phyloP scores from a whole-genome alignment of 2,888 invertebrate species.

The Leistus spinibarbis region DNA sequence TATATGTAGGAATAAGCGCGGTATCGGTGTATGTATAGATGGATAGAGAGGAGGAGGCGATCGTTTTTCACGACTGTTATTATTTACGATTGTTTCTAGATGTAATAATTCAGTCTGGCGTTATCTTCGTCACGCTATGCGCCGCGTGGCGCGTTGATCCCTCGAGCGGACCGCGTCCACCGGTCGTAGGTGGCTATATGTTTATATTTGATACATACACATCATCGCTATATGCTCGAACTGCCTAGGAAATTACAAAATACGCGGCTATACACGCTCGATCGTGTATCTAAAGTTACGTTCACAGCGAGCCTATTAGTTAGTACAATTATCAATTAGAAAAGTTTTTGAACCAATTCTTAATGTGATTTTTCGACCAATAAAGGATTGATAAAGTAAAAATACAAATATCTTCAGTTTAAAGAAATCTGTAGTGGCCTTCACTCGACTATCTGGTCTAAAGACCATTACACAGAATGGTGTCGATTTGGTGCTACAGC shows the following conservation, averaged over 20 bases:
- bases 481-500: too few relatives aligned
- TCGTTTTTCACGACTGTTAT: not conserved
- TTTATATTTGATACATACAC: not conserved
- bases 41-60: not conserved
- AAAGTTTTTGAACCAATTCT: too few relatives aligned
- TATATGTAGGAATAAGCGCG: not conserved
- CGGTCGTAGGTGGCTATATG: not conserved
- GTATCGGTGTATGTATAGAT: not conserved
- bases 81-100: conserved; percentile 14
- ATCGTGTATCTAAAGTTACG: too few relatives aligned
- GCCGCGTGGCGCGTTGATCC: not conserved
- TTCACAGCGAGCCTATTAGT: too few relatives aligned
- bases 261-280: not conserved
- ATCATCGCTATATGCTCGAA: not conserved
- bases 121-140: not conserved
- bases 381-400: too few relatives aligned
- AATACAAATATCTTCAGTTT: too few relatives aligned
- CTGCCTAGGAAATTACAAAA: not conserved
- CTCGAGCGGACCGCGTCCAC: not conserved
- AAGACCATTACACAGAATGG: too few relatives aligned
- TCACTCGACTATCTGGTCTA: too few relatives aligned
- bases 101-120: not conserved
- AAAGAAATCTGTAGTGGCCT: too few relatives aligned
- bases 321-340: too few relatives aligned
- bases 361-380: too few relatives aligned